These are phyloP conservation scores for Vipera ursinii DNA, from an alignment of 2,797 vertebrate species.

Conservation along the genomic window DNA sequence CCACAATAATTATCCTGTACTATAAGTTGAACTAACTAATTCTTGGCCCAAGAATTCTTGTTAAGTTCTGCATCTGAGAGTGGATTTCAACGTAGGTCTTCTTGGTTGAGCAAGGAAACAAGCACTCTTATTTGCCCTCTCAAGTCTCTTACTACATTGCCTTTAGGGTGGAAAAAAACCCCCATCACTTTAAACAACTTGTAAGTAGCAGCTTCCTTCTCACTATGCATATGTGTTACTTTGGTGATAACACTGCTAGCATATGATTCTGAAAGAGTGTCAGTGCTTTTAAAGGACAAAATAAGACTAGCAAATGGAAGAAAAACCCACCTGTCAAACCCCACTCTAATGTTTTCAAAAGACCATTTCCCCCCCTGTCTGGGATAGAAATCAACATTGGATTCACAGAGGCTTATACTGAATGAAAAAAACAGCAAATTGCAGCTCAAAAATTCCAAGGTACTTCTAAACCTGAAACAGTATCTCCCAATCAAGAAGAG, in stretches of 20 bases:
- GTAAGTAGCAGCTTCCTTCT: not conserved
- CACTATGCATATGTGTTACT: not conserved
- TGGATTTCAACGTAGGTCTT: not conserved
- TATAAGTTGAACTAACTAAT: not conserved
- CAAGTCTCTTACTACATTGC: not conserved
- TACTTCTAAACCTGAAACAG: conserved; percentile 77
- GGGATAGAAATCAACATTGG: not conserved
- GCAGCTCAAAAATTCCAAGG: conserved; percentile 71
- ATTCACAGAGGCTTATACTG: not conserved
- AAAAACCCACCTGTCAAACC: not conserved
- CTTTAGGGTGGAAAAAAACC: rapidly evolving
- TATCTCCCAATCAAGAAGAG: conserved; percentile 68
- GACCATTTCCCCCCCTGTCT: not conserved
- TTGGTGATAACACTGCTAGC: not conserved
- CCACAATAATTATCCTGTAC: not conserved
- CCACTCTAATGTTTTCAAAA: not conserved
- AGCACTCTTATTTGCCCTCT: not conserved
- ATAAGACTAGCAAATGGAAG: not conserved
- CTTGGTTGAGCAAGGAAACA: not conserved
- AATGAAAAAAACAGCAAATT: conserved; percentile 77
- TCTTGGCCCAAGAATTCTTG: not conserved
- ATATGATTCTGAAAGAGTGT: not conserved
- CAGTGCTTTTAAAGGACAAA: not conserved
- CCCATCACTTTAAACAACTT: not conserved
- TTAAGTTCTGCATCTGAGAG: not conserved